phyloP scores from a whole-genome alignment of 2,797 vertebrate species.

The Sebastes iracundus region DNA sequence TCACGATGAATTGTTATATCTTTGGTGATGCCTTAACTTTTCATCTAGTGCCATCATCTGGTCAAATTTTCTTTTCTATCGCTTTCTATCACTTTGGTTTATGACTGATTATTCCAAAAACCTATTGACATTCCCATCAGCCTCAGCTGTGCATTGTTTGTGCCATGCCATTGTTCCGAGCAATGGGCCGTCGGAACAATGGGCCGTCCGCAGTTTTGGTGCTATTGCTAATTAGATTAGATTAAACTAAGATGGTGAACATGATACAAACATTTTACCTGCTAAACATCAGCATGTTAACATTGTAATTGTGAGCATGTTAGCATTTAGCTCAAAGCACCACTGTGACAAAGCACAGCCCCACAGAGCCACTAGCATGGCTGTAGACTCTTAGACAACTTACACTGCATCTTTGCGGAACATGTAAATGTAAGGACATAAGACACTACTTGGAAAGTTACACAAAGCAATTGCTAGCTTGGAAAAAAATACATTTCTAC shows the following conservation, averaged over 20 bases:
- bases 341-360: not conserved
- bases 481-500: not conserved
- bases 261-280: not conserved
- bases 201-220: no score
- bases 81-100: no score
- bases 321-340: not conserved
- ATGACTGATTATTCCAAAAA: not conserved
- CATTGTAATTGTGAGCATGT: not conserved
- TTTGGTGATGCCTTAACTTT: no score
- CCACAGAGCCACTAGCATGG: no score
- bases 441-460: no score
- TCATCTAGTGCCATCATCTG: no score
- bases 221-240: not conserved
- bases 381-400: no score
- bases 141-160: not conserved
- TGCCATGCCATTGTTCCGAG: not conserved
- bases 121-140: not conserved
- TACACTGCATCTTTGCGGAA: no score
- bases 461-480: not conserved
- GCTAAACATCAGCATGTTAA: not conserved
- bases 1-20: no score
- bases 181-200: no score
- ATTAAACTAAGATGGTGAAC: not conserved
- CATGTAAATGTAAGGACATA: no score
- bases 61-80: no score